phyloP scores from a whole-genome alignment of 2,888 invertebrate species.

The Rotaria magnacalcarata region DNA sequence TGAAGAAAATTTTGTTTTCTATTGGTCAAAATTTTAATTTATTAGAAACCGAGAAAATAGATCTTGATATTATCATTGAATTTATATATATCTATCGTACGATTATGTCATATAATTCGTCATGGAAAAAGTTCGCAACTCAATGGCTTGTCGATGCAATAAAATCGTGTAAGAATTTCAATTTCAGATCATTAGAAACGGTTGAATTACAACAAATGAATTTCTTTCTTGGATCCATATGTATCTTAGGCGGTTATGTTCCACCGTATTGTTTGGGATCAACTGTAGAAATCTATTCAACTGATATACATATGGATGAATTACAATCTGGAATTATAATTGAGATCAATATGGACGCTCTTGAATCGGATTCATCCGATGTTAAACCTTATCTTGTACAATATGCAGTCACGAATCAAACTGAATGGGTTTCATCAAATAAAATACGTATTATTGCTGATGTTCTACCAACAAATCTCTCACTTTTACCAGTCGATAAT shows the following conservation, averaged over 20 bases:
- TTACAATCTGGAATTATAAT: not conserved
- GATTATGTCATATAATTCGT: not conserved
- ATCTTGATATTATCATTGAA: not conserved
- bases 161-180: not conserved
- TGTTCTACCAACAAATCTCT: not conserved
- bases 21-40: not conserved
- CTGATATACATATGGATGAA: not conserved
- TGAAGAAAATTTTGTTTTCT: not conserved
- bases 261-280: constrained; percentile 6
- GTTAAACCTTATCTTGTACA: not conserved
- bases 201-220: not conserved
- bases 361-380: not conserved
- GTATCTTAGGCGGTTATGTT: not conserved
- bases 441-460: not conserved
- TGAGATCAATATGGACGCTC: not conserved
- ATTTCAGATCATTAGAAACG: not conserved
- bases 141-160: not conserved
- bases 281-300: not conserved
- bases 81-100: not conserved
- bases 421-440: not conserved
- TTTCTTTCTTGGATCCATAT: not conserved
- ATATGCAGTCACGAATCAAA: not conserved
- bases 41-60: too few species aligned
- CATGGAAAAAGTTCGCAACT: not conserved
- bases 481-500: not conserved